Conservation (phyloP, 2,888 invertebrate species). For the Chaetogeoica ovagalla region DNA sequence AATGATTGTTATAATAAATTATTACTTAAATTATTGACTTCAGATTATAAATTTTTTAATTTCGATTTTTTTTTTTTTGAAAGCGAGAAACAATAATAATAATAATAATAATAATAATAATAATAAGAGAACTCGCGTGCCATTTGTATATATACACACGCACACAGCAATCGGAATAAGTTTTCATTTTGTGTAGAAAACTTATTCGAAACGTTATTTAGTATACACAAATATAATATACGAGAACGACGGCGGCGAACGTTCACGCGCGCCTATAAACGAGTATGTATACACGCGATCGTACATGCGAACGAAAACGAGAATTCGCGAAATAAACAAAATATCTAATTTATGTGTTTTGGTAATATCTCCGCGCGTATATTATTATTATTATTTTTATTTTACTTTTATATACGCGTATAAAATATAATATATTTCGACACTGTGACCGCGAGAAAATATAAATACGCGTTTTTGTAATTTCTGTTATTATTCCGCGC, state of each 20-base stretch:
- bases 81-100: background rate
- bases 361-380: background rate
- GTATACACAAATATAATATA: background rate
- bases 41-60: too few species aligned
- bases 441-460: background rate
- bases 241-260: background rate
- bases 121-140: background rate
- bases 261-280: too few species aligned
- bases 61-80: too few species aligned
- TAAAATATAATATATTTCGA: background rate
- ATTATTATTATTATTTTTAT: background rate
- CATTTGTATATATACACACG: background rate
- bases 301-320: background rate
- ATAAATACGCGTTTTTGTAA: constrained; percentile 5
- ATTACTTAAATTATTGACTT: too few species aligned
- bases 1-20: too few species aligned
- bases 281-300: too few species aligned
- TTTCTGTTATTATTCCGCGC: constrained; percentile 7
- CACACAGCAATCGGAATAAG: background rate
- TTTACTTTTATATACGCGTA: background rate
- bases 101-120: too few species aligned
- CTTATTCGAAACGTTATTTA: background rate
- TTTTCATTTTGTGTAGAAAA: constrained; percentile 13
- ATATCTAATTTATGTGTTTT: constrained; percentile 24
- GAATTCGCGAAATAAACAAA: constrained; percentile 18